phyloP scores from a whole-genome alignment of 2,888 invertebrate species.

The Lissonota sp. region DNA sequence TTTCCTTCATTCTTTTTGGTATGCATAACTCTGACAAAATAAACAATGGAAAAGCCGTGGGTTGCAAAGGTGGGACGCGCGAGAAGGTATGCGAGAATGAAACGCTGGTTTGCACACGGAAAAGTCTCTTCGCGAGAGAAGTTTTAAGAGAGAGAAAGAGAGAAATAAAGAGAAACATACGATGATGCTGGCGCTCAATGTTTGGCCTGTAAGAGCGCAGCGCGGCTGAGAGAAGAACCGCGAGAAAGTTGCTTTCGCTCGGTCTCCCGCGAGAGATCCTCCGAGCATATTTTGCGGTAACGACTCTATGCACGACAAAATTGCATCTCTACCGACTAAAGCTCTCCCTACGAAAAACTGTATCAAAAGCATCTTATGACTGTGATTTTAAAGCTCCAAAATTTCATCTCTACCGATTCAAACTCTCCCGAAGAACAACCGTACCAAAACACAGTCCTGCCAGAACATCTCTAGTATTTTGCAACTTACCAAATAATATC shows the following conservation, averaged over 20 bases:
- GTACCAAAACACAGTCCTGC: too few relatives aligned
- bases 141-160: constrained; percentile 4
- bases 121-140: constrained; percentile 5
- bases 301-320: constrained; percentile 33
- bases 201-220: constrained; percentile 4
- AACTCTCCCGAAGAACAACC: too few relatives aligned
- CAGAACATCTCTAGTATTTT: too few relatives aligned
- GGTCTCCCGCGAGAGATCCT: constrained; percentile 54
- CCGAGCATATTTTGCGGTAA: constrained; percentile 55
- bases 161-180: constrained; percentile 17
- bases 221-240: constrained; percentile 35
- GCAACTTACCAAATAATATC: too few relatives aligned
- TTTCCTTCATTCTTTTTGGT: constrained; percentile 10
- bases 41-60: constrained; percentile 31
- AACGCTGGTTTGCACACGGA: constrained; percentile 34
- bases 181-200: constrained; percentile 29
- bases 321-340: too few relatives aligned
- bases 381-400: too few relatives aligned
- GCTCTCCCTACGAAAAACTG: too few relatives aligned
- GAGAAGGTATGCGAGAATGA: constrained; percentile 51
- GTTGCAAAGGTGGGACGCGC: constrained; percentile 32
- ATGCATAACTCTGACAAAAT: constrained; percentile 43
- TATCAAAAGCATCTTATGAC: too few relatives aligned
- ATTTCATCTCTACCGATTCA: too few relatives aligned
- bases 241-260: constrained; percentile 65